phyloP scores from a whole-genome alignment of 37 sponge, comb jelly and placozoan species.

The Ianthella basta region DNA sequence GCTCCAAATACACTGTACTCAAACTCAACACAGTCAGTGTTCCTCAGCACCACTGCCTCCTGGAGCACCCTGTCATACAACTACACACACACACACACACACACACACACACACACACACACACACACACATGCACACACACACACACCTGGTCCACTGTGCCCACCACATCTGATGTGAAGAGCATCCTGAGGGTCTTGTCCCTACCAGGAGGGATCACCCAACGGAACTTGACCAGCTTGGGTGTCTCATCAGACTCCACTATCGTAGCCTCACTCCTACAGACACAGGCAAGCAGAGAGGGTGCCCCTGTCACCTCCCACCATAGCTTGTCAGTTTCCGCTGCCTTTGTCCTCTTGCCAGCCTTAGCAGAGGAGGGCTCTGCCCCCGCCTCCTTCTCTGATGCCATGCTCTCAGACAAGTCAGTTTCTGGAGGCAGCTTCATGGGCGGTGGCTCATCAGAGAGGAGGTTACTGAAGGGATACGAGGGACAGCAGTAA shows the following conservation, averaged over 20 bases:
- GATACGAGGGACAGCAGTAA: not conserved
- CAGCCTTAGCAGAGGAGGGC: constrained; percentile 8
- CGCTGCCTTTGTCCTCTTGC: not conserved
- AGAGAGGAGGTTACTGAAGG: not conserved
- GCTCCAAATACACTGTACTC: no score
- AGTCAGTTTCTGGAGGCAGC: not conserved
- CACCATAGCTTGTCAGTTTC: constrained; percentile 5
- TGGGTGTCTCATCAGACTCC: not conserved
- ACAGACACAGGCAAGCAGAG: no score
- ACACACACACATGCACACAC: not conserved
- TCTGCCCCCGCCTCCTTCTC: constrained; percentile 13
- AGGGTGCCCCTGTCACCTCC: no score
- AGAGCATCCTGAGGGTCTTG: constrained; percentile 66
- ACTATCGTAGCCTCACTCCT: constrained; percentile 6
- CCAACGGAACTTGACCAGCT: constrained; percentile 86
- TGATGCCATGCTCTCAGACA: not conserved
- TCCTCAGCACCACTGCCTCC: no score
- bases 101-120: not conserved
- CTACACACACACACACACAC: not conserved
- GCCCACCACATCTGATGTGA: constrained; percentile 83
- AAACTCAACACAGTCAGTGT: no score
- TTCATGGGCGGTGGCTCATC: constrained; percentile 32
- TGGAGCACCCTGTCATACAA: no score
- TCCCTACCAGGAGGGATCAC: constrained; percentile 77
- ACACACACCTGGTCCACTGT: constrained; percentile 72